A percentile compares a stretch with the other conserved stretches of the same genome.
Conservation (phyloP, 2,888 invertebrate species). For the Campoletis raptor region DNA sequence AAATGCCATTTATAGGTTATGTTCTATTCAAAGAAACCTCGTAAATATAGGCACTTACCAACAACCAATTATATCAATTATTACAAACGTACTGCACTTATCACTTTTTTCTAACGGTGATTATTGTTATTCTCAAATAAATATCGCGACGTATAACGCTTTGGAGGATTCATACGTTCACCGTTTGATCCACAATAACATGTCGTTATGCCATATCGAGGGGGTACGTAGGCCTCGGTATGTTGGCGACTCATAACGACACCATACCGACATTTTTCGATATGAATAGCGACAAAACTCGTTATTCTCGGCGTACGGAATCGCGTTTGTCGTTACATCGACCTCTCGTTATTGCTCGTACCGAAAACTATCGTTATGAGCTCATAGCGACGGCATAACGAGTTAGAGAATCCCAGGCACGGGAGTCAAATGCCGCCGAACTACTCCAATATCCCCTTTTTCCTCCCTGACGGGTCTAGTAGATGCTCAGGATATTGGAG, state of each 20-base stretch:
- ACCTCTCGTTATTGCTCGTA: constrained; percentile 34
- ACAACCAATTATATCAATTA: background rate
- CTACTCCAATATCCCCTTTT: too few relatives aligned
- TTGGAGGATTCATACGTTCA: too few relatives aligned
- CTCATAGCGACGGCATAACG: constrained; percentile 17
- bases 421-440: too few relatives aligned
- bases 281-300: background rate
- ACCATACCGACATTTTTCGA: constrained; percentile 2
- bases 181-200: constrained; percentile 9
- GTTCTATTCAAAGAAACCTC: background rate
- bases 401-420: constrained; percentile 16
- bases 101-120: background rate
- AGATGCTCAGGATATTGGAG: too few relatives aligned
- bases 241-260: constrained; percentile 12
- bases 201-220: constrained; percentile 50
- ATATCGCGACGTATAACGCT: background rate
- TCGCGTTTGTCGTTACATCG: constrained; percentile 51
- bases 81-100: background rate
- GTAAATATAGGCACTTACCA: background rate
- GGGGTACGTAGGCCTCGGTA: constrained; percentile 42
- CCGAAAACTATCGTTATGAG: constrained; percentile 48
- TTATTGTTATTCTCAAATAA: background rate
- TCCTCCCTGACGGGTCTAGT: too few relatives aligned
- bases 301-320: constrained; percentile 38
- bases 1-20: background rate